Evolutionary conservation across 2,888 invertebrate genomes (phyloP), one percentile per base, ranked within the genome.

Genomic region (Ditylenchus weischeri): DNA sequence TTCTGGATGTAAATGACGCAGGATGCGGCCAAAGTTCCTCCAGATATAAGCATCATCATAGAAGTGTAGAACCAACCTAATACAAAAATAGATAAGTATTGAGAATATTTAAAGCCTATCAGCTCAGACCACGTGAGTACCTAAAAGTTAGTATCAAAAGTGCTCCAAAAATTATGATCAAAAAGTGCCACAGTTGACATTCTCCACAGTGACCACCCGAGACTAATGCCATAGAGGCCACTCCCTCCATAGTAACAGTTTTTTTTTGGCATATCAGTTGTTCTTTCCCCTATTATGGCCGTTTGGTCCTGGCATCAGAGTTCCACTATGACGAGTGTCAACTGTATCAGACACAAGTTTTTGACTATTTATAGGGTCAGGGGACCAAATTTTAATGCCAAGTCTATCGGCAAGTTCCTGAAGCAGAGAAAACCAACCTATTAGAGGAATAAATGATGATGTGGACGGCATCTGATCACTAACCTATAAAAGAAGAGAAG

Each of bases 1-100:
- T 85, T 84, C 71, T 86, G 85, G 15, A 85, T 82, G 72, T 85
- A 85, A 62, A 86, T 80, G 10, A 85, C 85, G 38, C 85, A 75
- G 8, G 84, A 84, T 18, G 85, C 84, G 78, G 84, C 83, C 8
- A 84, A 84, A 4, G 85, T 86, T 15, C 85, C 84, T 18, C 57
- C 48, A 18, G 68, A 68, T 8, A 68, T 68, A n/a, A 68, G 51
- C 21, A 84, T 83, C 64, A 86, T 86, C 69, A 85, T 84, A 6
- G 68, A 68, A 15, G 68, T 68, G 54, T 68, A 68, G 51, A 68
- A 68, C 68, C 68, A 68, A 35, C 68, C 65, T 64, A n/a, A n/a
- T n/a, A n/a, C n/a, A n/a, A n/a, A n/a, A n/a, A 35, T 8, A 64
- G 62, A 6, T 59, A 59, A 13, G 29, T 29, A 29, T 29, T 29